Evolutionary conservation across 2,113 vertebrate genomes (phyloP).

Genomic region (Sorex araneus): DNA sequence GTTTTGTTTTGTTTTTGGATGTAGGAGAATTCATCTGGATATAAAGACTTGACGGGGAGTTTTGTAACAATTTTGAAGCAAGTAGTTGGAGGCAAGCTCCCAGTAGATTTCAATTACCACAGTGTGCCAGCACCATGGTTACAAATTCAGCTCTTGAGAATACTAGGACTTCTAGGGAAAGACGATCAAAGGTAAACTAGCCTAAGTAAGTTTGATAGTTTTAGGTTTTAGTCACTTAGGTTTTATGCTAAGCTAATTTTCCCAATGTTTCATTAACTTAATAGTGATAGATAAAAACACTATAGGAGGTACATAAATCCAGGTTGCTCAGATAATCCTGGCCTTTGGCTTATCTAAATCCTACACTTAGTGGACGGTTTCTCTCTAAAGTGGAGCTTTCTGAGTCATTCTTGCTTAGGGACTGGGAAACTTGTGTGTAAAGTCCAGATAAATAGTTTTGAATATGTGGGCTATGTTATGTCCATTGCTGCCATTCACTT

Average conservation of each 20-base stretch:
- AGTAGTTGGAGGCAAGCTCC: slow-evolving; percentile 97
- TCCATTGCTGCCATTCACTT: background rate
- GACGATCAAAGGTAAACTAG: slow-evolving; percentile 93
- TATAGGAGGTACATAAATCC: background rate
- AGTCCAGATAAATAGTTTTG: slow-evolving; percentile 4
- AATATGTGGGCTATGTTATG: background rate
- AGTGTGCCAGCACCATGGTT: slow-evolving; percentile 98
- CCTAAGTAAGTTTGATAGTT: slow-evolving; percentile 47
- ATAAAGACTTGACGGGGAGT: slow-evolving; percentile 95
- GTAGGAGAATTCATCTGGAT: slow-evolving; percentile 93
- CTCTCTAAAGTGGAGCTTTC: background rate
- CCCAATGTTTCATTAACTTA: slow-evolving; percentile 1
- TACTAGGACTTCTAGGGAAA: slow-evolving; percentile 95
- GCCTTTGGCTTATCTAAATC: background rate
- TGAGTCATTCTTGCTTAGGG: background rate
- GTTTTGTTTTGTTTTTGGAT: background rate
- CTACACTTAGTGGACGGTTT: background rate
- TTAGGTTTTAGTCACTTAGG: background rate
- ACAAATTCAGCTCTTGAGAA: slow-evolving; percentile 97
- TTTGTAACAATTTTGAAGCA: slow-evolving; percentile 97
- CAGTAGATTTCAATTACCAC: slow-evolving; percentile 97
- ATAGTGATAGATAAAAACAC: slow-evolving; percentile 1
- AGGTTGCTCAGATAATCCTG: slow-evolving; percentile 16
- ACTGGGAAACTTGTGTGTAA: background rate
- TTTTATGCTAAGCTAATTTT: slow-evolving; percentile 42